Evolutionary conservation across 2,888 invertebrate species (phyloP), one percentile per base, ranked within the genome.

Genomic region (Drosophila cognata): DNA sequence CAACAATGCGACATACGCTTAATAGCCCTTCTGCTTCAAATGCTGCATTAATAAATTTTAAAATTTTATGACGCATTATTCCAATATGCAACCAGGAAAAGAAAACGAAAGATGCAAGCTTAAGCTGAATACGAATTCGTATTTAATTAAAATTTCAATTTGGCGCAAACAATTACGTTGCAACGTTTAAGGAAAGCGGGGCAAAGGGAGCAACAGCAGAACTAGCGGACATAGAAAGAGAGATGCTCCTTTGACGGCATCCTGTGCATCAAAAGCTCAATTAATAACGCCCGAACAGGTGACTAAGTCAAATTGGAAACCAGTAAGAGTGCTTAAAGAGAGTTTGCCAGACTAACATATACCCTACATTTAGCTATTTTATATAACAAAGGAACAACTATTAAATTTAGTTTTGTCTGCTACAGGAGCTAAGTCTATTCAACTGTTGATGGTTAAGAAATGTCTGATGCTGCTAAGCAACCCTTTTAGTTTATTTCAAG

Each of bases 111-210:
- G 21, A 52, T 61, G 46, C 53, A 25, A 38, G 48, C 59, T 41
- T 59, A 31, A 64, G 16, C 48, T 18, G 51, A 46, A 16, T 46
- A 4, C 33, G 18, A 50, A 66, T 52, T 56, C 50, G 78, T 71
- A 69, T 89, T 82, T 81, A 82, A 86, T 86, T 85, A 89, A 85
- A 88, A 85, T 71, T 82, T 81, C 66, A 80, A 84, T 83, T 81
- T 79, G 57, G 60, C 52, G 64, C 68, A 71, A 77, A 81, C 73
- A 77, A 84, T 87, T 71, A 64, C 55, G 72, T 65, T 57, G 13
- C 13, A 21, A 21, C 21, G 70, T 59, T 71, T 76, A 51, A 11
- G 18, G 51, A 28, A 1, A 51, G 51, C 18, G 6, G 13, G 13
- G 4, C 50, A 50, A 10, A 51, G 11, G 6, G 51, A 25, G 13